Evolutionary conservation across 2,113 vertebrate species (phyloP), one percentile per base, ranked within the genome.

Genomic region (Caranx melampygus): DNA sequence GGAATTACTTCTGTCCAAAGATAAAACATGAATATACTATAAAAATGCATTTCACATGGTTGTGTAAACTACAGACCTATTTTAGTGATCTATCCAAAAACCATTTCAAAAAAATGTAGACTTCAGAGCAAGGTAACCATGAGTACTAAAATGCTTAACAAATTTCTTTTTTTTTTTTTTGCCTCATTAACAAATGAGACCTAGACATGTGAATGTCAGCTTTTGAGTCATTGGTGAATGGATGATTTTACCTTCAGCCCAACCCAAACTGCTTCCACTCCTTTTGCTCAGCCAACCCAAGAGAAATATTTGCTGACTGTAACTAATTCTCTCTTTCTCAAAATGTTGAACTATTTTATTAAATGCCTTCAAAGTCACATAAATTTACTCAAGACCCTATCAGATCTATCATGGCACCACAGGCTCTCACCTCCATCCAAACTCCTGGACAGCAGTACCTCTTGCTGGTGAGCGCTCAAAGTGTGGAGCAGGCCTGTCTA

Each of bases 391-490:
- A 2, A 55, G 13, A 33, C 9, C 11, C 2, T 52, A n/a, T 21
- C 35, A 44, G 1, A 21, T 52, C 2, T 18, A 10, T 3, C 12
- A 5, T 3, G 35, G 10, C 16, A 13, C 47, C 13, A 45, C 35
- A 45, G 26, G 13, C 49, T 66, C 92, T 87, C 71, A 99, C 98
- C 98, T 97, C 97, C 97, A 0, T 99, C 98, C 85, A 98, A 94
- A 94, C 98, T 99, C 88, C 98, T 95, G 76, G 98, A 99, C 92
- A 99, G 96, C 86, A 98, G 91, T 97, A 97, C 89, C 97, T 95
- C 88, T 97, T 99, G 96, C 97, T 99, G 84, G 97, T 96, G 52
- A 98, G 20, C 98, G 96, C 68, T 98, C 97, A 12, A 99, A 97
- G 92, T 97, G 97, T n/a, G 98, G 98, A 2, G 97, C 98, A 0